Evolutionary conservation across 2,113 vertebrate genomes (phyloP), one percentile per base, ranked within the genome.

Genomic region (Hucho hucho): DNA sequence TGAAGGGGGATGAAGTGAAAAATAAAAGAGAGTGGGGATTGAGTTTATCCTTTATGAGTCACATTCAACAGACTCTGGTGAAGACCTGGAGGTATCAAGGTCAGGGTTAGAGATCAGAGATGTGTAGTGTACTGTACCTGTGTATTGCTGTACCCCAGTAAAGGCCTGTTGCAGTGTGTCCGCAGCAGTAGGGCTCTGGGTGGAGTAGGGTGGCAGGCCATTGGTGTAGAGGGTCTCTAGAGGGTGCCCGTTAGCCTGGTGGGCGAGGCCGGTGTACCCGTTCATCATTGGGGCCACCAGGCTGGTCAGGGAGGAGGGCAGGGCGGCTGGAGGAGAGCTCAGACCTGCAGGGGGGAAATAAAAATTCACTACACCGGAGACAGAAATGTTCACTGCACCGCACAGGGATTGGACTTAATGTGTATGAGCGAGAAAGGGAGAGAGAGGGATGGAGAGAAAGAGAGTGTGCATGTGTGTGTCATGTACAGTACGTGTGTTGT

Each of bases 91-190:
- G 53, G 4, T 46, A 43, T 47, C 6, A 26, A n/a, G 43, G 20
- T 46, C 49, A 46, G 29, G 5, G 67, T 9, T 61, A 61, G 58
- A 61, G 58, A 61, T 53, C 58, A 61, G 18, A 61, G 58, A 61
- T 18, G 49, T 5, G 47, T 16, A 6, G 22, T 69, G 43, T 24
- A 22, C 3, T 16, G 18, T 78, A 96, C 95, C 95, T 93, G 95
- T 95, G 73, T 95, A 96, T 84, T 96, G 95, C 87, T 96, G 95
- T 67, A 96, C 93, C 69, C 95, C 95, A 0, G 94, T 91, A 85
- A 95, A 96, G 78, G 94, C 92, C 53, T 95, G 95, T 73, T 96
- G 95, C 67, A 96, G 89, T 12, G 93, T 92, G 79, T 96, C 95
- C 4, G 94, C 93, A 77, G 95, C 92, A 0, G 94, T 93, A 3